Evolutionary conservation across 2,113 vertebrate species (phyloP).

Genomic region (Nestor notabilis): DNA sequence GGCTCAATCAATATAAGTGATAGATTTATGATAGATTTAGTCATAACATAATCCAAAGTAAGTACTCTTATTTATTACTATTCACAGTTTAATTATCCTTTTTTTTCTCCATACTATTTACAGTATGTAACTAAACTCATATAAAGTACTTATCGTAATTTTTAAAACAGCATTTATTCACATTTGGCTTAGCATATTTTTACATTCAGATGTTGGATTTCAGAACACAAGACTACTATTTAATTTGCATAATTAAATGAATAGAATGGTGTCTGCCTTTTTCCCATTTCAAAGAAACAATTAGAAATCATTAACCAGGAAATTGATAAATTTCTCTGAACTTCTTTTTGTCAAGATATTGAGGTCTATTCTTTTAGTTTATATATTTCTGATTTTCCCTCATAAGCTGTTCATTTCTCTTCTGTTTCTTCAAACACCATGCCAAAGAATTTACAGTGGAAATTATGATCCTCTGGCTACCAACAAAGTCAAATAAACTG

Average conservation of each 20-base stretch:
- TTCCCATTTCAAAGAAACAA: background rate
- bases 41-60: background rate
- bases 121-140: background rate
- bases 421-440: background rate
- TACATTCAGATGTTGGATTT: background rate
- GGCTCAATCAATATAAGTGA: conserved; percentile 3
- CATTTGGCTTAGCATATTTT: background rate
- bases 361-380: background rate
- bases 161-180: background rate
- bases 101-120: background rate
- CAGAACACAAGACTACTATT: background rate
- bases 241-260: background rate
- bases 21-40: conserved; percentile 32
- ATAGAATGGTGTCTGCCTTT: background rate
- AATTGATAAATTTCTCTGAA: background rate
- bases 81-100: background rate
- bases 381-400: background rate
- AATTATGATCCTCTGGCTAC: background rate
- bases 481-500: background rate
- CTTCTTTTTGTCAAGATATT: background rate
- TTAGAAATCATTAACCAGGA: background rate
- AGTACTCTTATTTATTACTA: conserved; percentile 43
- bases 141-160: background rate
- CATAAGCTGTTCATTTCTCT: background rate
- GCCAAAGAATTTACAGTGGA: background rate